Conservation (phyloP, 2,797 vertebrate species). For the Cygnus olor region DNA sequence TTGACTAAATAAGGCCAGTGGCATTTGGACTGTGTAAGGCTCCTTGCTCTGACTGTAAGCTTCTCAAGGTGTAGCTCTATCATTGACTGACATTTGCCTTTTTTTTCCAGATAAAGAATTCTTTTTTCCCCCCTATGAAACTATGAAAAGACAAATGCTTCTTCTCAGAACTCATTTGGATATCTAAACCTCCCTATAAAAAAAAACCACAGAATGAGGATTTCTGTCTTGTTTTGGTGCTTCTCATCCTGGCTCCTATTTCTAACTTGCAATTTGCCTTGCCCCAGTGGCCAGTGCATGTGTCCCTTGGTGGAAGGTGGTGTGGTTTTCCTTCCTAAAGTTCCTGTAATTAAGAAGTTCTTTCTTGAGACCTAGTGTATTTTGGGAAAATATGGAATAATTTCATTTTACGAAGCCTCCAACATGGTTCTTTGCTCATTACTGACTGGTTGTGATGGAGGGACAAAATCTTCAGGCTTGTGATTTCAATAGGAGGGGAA, state of each 20-base stretch:
- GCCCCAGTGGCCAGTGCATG: fast-evolving
- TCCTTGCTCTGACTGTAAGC: not conserved
- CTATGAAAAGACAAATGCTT: not conserved
- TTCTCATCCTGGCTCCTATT: not conserved
- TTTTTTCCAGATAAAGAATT: not conserved
- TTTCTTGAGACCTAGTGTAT: not conserved
- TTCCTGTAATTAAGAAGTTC: not conserved
- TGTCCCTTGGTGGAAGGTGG: not conserved
- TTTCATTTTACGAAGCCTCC: not conserved
- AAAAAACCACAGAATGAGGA: not conserved
- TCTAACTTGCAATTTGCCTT: not conserved
- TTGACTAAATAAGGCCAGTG: not conserved
- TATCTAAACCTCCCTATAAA: not conserved
- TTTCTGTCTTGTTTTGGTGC: not conserved
- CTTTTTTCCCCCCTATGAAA: not conserved
- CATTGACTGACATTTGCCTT: not conserved
- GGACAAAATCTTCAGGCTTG: not conserved
- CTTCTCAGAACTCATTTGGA: not conserved
- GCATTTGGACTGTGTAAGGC: not conserved
- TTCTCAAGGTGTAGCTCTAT: not conserved
- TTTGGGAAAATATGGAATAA: not conserved
- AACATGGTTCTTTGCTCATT: not conserved
- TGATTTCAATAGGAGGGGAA: not conserved
- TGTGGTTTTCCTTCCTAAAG: not conserved
- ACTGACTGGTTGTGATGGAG: not conserved